A percentile compares a stretch with the other conserved stretches of the same genome.
Conservation (phyloP, 2,113 vertebrate genomes). For the Aptenodytes patagonicus region DNA sequence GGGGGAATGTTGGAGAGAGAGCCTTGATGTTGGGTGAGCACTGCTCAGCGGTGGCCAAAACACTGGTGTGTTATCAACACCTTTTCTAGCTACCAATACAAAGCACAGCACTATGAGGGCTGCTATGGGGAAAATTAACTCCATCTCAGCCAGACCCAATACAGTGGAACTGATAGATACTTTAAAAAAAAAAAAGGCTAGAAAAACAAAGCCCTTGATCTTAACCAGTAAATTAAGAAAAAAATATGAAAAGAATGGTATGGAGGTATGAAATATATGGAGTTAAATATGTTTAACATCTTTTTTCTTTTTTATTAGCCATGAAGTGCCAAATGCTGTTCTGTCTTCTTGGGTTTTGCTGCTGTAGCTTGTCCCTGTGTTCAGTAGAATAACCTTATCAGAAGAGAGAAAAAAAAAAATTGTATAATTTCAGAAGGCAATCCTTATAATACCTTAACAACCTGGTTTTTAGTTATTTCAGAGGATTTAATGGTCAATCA, state of each 20-base stretch:
- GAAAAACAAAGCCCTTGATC: background rate
- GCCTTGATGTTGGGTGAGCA: accelerated
- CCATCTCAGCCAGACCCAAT: background rate
- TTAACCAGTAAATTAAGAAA: background rate
- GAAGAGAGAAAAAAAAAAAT: background rate
- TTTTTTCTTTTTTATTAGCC: background rate
- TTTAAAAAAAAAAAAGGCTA: background rate
- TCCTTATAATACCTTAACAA: constrained; percentile 75
- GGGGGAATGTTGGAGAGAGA: background rate
- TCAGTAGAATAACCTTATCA: background rate
- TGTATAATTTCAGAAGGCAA: background rate
- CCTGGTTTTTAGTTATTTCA: constrained; percentile 86
- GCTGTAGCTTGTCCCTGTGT: background rate
- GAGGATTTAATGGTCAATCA: constrained; percentile 98
- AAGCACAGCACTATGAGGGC: background rate
- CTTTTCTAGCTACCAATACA: background rate
- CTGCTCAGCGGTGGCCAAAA: background rate
- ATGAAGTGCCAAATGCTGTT: background rate
- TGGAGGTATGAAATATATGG: background rate
- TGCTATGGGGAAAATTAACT: background rate
- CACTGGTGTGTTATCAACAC: background rate
- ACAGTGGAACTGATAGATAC: background rate
- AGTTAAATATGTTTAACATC: background rate
- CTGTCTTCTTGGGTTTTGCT: background rate
- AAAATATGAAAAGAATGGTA: background rate